Evolutionary conservation across 2,888 invertebrate genomes (phyloP).

Genomic region (Anthrax anthrax): DNA sequence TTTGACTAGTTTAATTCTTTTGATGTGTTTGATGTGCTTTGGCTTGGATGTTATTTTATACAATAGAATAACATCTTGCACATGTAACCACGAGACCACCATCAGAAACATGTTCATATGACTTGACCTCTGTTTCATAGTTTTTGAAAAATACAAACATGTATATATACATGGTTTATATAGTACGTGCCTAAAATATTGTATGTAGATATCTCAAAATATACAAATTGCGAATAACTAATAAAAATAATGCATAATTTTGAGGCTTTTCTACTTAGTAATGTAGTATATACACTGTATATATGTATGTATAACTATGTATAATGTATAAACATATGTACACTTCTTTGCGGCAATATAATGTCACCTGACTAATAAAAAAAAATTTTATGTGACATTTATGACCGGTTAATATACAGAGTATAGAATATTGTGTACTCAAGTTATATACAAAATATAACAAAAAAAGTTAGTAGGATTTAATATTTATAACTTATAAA

Average conservation of each 20-base stretch:
- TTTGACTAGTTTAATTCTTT: too few relatives aligned
- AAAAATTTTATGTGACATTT: slow-evolving; percentile 4
- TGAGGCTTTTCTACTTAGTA: background rate
- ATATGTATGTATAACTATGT: too few relatives aligned
- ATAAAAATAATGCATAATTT: background rate
- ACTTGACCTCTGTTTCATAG: background rate
- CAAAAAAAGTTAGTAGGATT: too few relatives aligned
- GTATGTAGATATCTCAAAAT: too few relatives aligned
- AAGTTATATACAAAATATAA: too few relatives aligned
- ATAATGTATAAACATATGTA: too few relatives aligned
- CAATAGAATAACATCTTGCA: too few relatives aligned
- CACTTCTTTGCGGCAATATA: background rate
- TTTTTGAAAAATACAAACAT: background rate
- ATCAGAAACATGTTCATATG: slow-evolving; percentile 1
- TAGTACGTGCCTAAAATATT: slow-evolving; percentile 6
- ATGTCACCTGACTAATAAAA: slow-evolving; percentile 6
- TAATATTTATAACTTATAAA: too few relatives aligned
- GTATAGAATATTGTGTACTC: too few relatives aligned
- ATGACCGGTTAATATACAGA: background rate
- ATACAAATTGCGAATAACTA: background rate
- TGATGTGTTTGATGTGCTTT: too few relatives aligned
- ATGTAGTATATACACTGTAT: too few relatives aligned
- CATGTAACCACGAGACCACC: background rate
- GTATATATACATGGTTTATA: background rate
- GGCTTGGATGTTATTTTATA: too few relatives aligned